Evolutionary conservation across 2,113 vertebrate genomes (phyloP).

Genomic region (Heliornis fulica): DNA sequence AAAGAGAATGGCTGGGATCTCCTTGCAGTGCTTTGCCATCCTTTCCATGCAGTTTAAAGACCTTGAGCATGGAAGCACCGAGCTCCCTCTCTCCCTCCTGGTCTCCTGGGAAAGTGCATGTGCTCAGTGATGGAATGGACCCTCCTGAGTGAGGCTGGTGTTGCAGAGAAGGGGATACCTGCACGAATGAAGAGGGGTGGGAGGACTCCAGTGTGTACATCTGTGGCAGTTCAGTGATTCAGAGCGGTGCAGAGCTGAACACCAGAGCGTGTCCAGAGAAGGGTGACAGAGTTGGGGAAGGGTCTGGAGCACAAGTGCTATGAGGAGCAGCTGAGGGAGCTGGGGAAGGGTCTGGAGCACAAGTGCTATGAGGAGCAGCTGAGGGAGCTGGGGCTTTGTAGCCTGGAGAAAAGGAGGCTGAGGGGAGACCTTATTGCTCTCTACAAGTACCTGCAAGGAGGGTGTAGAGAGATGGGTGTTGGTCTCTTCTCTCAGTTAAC

Average conservation of each 20-base stretch:
- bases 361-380: too few species aligned
- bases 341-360: too few species aligned
- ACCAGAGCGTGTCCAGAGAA: too few species aligned
- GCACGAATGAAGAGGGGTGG: accelerated
- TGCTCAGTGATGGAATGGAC: neutral
- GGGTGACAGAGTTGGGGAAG: too few species aligned
- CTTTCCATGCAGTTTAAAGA: neutral
- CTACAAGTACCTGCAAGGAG: too few species aligned
- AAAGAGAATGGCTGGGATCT: neutral
- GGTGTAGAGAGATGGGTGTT: too few species aligned
- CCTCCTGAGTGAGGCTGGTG: neutral
- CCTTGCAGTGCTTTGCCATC: neutral
- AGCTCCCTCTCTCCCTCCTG: neutral
- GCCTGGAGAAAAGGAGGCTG: too few species aligned
- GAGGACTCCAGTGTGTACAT: neutral
- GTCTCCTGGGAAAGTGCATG: accelerated
- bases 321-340: too few species aligned
- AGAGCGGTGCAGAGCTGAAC: neutral
- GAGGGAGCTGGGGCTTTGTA: too few species aligned
- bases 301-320: too few species aligned
- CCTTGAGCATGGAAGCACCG: neutral
- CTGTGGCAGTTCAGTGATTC: neutral
- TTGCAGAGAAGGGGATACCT: neutral
- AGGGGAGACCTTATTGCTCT: too few species aligned
- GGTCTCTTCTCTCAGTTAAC: too few species aligned